These are phyloP conservation scores for Oncorhynchus nerka DNA, from an alignment of 2,113 vertebrate genomes.

Conservation along the genomic window DNA sequence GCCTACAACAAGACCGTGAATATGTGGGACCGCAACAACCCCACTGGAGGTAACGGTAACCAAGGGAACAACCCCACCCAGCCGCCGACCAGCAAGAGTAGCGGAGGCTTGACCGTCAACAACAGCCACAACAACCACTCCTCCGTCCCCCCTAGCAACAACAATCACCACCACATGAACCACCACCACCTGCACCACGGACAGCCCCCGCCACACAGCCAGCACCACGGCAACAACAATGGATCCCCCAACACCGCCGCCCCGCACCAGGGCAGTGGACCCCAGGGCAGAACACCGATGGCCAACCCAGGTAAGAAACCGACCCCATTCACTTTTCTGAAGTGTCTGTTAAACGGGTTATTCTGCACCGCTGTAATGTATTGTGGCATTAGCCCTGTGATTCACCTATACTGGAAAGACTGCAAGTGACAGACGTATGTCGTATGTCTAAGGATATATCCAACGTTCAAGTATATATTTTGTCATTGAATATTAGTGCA, in stretches of 20 bases:
- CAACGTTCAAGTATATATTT: no score
- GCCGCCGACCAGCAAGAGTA: conserved; percentile 79
- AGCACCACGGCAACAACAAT: conserved; percentile 79
- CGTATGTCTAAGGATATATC: no score
- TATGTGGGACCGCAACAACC: conserved; percentile 97
- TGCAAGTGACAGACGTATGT: no score
- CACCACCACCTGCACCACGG: conserved; percentile 69
- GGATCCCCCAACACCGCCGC: conserved; percentile 77
- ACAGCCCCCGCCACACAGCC: conserved; percentile 73
- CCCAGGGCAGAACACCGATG: conserved; percentile 83
- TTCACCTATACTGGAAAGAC: no score
- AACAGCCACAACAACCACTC: conserved; percentile 75
- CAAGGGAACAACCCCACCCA: conserved; percentile 73
- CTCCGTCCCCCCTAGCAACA: conserved; percentile 59
- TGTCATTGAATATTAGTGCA: no score
- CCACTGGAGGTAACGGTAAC: conserved; percentile 71
- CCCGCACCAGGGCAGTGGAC: conserved; percentile 80
- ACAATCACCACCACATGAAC: conserved; percentile 64
- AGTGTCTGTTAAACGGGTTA: neutral
- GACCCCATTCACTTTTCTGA: neutral
- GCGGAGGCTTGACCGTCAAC: conserved; percentile 51
- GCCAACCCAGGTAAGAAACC: conserved; percentile 81
- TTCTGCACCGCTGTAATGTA: no score
- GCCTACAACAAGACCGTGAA: conserved; percentile 90
- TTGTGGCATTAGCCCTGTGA: no score